Evolutionary conservation across 2,888 invertebrate species (phyloP).

Genomic region (Pandemis corylana): DNA sequence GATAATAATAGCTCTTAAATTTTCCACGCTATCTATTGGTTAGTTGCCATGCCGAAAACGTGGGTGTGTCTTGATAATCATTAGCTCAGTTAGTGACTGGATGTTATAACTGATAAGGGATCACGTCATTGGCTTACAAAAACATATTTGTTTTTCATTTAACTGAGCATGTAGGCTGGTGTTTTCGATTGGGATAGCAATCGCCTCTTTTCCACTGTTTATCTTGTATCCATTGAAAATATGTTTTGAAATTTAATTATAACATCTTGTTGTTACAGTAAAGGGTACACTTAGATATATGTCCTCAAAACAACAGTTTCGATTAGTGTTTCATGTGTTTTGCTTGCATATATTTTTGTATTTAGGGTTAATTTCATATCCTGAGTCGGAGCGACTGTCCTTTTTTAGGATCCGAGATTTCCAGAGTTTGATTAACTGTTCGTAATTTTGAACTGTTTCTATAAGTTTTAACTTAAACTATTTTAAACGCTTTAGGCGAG

Average conservation of each 20-base stretch:
- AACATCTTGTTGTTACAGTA: slow-evolving; percentile 60
- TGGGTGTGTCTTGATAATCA: slow-evolving; percentile 81
- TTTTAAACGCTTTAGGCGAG: too few species aligned
- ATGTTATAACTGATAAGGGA: slow-evolving; percentile 59
- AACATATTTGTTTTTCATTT: slow-evolving; percentile 78
- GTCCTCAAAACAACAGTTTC: neutral
- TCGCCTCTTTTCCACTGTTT: slow-evolving; percentile 77
- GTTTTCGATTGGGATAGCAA: slow-evolving; percentile 74
- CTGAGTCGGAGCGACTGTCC: too few species aligned
- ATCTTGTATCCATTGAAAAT: slow-evolving; percentile 80
- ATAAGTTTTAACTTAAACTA: too few species aligned
- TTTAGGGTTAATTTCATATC: neutral
- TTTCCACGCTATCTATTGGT: slow-evolving; percentile 49
- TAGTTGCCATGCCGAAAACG: slow-evolving; percentile 74
- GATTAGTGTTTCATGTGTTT: neutral
- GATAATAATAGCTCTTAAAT: slow-evolving; percentile 6
- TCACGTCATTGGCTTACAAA: slow-evolving; percentile 71
- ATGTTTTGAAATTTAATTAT: slow-evolving; percentile 71
- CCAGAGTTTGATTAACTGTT: too few species aligned
- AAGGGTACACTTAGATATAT: slow-evolving; percentile 11
- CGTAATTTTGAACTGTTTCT: too few species aligned
- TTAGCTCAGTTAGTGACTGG: slow-evolving; percentile 59
- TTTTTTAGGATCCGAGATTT: too few species aligned
- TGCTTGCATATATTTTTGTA: neutral
- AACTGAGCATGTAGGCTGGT: slow-evolving; percentile 62